Base-by-base conservation (phyloP, 2,888 invertebrate genomes). In the Drosophila villosipedis region DNA sequence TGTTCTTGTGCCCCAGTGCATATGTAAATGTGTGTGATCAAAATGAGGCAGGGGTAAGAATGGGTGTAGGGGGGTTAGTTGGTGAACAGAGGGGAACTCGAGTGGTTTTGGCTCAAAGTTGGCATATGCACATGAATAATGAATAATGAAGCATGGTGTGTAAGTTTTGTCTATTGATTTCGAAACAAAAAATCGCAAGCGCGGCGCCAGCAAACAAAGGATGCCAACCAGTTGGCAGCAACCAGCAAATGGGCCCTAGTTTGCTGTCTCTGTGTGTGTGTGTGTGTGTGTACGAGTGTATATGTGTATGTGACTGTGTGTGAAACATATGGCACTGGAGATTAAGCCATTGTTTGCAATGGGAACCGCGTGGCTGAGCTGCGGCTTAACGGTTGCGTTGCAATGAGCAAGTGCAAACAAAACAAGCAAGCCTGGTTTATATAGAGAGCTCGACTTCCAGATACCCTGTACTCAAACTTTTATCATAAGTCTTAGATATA, bases 321-420 rank as follows among this genome's bases (percentile, higher is more conserved):
- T 43, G 49, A 28, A 71, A 76, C 83, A 85, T 88, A 88, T 90
- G 90, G 89, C 87, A 85, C 89, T 73, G 64, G 87, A 89, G 87
- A 87, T 87, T 87, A 89, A 82, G 86, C 89, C 69, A 87, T 87
- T 90, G 90, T 90, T 89, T 87, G 78, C 71, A 82, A 82, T 83
- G 86, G 83, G 59, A 76, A 67, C 68, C 75, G 59, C 66, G 81
- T 73, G 74, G 78, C 80, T 87, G 85, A 84, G 83, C 76, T 74
- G 83, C 76, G 83, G 83, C 80, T 86, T 83, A 84, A 83, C 80
- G 70, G 70, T 79, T 84, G 83, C 76, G 76, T 79, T 53, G 43
- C 60, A 80, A 64, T 68, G 69, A 79, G 66, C 74, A 63, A 74
- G 16, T 64, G 70, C 69, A 76, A 78, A 73, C 74, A 75, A 55